These are phyloP conservation scores for Zaprionus bogoriensis DNA, from an alignment of 2,888 invertebrate species.

Conservation along the genomic window DNA sequence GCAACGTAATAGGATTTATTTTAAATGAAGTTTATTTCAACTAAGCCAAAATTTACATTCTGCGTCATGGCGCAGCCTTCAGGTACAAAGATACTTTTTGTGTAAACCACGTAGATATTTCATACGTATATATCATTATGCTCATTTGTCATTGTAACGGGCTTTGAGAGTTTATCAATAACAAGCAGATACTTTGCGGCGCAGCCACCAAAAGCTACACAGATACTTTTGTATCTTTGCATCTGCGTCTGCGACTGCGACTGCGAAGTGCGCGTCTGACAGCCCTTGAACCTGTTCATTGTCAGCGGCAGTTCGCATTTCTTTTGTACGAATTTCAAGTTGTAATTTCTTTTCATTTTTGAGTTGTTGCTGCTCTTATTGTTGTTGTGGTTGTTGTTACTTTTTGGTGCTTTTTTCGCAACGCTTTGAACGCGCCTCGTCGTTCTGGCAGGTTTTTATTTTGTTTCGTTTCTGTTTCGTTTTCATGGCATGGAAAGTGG, in stretches of 20 bases:
- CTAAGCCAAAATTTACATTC: too few relatives aligned
- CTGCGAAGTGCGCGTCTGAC: conserved; percentile 14
- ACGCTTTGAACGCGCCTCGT: conserved; percentile 17
- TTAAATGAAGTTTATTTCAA: not conserved
- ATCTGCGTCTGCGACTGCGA: conserved; percentile 19
- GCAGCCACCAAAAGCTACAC: conserved; percentile 10
- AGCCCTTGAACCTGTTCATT: conserved; percentile 57
- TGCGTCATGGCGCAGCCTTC: too few relatives aligned
- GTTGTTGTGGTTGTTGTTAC: conserved; percentile 10
- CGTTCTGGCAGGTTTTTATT: conserved; percentile 47
- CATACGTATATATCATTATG: not conserved
- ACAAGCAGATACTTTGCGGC: conserved; percentile 7
- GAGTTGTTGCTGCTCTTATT: conserved; percentile 7
- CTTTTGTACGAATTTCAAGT: conserved; percentile 54
- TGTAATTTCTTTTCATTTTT: conserved; percentile 65
- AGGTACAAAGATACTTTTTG: not conserved
- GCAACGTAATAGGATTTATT: not conserved
- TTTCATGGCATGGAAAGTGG: conserved; percentile 67
- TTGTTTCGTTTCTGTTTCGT: conserved; percentile 42
- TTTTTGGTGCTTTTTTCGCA: conserved; percentile 15
- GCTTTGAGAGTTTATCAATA: conserved; percentile 16
- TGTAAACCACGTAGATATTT: too few relatives aligned
- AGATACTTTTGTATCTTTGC: conserved; percentile 22
- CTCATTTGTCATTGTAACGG: conserved; percentile 11
- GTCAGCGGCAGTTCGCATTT: conserved; percentile 39